Evolutionary conservation across 1,140 invertebrate species (phyloP).

Genomic region (Trichonephila inaurata): DNA sequence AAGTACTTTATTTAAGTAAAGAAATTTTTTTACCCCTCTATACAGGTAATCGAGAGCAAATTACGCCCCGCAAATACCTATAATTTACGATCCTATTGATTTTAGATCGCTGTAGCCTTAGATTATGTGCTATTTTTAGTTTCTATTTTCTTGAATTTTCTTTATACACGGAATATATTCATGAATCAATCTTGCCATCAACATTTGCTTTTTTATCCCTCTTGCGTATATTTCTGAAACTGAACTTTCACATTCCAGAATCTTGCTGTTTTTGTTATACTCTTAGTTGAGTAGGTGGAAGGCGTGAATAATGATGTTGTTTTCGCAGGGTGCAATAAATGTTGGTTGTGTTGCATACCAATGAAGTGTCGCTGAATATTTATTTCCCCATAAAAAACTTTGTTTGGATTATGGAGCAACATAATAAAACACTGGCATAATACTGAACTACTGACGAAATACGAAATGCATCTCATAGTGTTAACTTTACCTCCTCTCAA

Average conservation of each 20-base stretch:
- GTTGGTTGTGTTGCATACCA: no score
- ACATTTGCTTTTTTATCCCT: background rate
- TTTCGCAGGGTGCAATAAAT: no score
- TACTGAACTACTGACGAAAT: no score
- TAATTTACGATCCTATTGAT: conserved; percentile 38
- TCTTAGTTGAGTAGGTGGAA: no score
- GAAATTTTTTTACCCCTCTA: background rate
- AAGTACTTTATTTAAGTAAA: conserved; percentile 40
- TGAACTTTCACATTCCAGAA: no score
- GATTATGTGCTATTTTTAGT: conserved; percentile 9
- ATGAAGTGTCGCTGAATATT: no score
- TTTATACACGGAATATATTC: background rate
- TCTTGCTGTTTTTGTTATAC: background rate
- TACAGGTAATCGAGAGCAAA: conserved; percentile 20
- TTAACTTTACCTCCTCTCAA: no score
- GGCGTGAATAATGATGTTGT: no score
- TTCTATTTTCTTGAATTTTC: conserved; percentile 20
- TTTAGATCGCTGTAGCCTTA: background rate
- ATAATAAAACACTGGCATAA: no score
- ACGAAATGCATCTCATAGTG: no score
- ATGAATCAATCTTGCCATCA: background rate
- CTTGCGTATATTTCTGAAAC: background rate
- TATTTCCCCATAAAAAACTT: no score
- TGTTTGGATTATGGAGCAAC: no score
- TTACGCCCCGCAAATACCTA: conserved; percentile 17